These are phyloP conservation scores for Chloroclystis v-ata DNA, from an alignment of 2,888 invertebrate species.

Conservation along the genomic window DNA sequence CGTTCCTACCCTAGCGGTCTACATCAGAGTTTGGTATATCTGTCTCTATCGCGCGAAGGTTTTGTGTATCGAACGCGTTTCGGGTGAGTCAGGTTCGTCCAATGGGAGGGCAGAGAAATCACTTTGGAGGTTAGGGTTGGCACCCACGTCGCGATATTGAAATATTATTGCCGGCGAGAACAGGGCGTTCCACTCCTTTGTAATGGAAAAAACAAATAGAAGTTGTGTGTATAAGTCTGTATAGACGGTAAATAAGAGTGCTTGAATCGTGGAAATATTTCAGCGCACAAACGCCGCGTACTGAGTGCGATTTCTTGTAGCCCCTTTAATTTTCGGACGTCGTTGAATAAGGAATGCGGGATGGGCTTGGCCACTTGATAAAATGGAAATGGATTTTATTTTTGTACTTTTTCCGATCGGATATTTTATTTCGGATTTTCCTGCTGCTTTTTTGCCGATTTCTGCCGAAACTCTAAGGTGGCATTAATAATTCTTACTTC, in stretches of 20 bases:
- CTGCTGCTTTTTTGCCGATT: not conserved
- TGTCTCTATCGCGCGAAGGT: conserved; percentile 43
- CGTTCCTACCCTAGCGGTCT: conserved; percentile 31
- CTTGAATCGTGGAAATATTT: conserved; percentile 66
- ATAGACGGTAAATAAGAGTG: conserved; percentile 59
- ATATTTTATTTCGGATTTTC: not conserved
- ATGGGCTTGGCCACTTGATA: conserved; percentile 37
- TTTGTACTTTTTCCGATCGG: conserved; percentile 18
- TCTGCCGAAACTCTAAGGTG: not conserved
- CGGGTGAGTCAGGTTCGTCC: conserved; percentile 37
- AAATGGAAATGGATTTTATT: conserved; percentile 37
- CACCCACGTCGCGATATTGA: conserved; percentile 62
- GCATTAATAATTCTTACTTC: no score
- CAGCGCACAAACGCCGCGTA: conserved; percentile 44
- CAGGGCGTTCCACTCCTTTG: conserved; percentile 68
- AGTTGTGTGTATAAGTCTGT: conserved; percentile 33
- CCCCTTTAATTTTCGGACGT: conserved; percentile 66
- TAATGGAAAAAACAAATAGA: conserved; percentile 75
- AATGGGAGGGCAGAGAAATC: conserved; percentile 61
- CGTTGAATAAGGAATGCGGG: conserved; percentile 71
- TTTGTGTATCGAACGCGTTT: conserved; percentile 53
- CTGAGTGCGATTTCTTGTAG: conserved; percentile 76
- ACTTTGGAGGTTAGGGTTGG: conserved; percentile 62
- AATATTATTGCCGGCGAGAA: conserved; percentile 65
- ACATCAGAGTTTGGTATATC: not conserved